Percentiles rank a stretch among this genome's conserved stretches.
Conservation (phyloP, 2,797 vertebrate genomes). For the Neosilurus hyrtlii region DNA sequence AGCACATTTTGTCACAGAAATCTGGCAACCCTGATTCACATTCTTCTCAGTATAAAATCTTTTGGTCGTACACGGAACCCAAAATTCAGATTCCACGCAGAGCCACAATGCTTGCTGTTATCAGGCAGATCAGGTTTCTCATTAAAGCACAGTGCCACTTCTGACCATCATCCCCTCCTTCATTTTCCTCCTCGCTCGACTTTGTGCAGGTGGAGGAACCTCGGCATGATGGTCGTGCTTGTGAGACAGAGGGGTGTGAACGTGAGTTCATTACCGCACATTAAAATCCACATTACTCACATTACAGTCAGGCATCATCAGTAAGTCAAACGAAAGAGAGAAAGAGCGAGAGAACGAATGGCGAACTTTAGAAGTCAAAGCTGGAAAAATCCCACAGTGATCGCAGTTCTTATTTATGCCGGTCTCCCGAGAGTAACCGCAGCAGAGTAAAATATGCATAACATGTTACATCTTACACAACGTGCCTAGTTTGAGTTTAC, state of each 20-base stretch:
- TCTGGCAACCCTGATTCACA: neutral
- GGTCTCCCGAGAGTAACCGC: constrained; percentile 56
- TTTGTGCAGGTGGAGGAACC: constrained; percentile 63
- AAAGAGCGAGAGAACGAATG: constrained; percentile 9
- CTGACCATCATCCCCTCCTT: constrained; percentile 50
- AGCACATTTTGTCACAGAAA: neutral
- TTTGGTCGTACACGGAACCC: constrained; percentile 32
- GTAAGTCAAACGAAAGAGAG: constrained; percentile 59
- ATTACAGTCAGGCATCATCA: constrained; percentile 55
- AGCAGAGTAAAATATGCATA: constrained; percentile 58
- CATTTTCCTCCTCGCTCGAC: constrained; percentile 56
- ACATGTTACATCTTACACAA: constrained; percentile 51
- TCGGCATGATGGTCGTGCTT: neutral
- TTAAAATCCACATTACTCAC: constrained; percentile 74
- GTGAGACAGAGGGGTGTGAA: constrained; percentile 35
- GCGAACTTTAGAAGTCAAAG: constrained; percentile 28
- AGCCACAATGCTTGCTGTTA: constrained; percentile 46
- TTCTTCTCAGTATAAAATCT: neutral
- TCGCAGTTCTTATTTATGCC: constrained; percentile 36
- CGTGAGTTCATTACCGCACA: constrained; percentile 68
- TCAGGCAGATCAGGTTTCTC: constrained; percentile 50
- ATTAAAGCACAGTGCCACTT: constrained; percentile 55
- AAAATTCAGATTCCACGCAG: constrained; percentile 17
- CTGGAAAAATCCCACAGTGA: constrained; percentile 42
- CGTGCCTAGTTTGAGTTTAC: constrained; percentile 46